phyloP scores from a whole-genome alignment of 1,140 invertebrate species.

The Neodiprion virginianus region DNA sequence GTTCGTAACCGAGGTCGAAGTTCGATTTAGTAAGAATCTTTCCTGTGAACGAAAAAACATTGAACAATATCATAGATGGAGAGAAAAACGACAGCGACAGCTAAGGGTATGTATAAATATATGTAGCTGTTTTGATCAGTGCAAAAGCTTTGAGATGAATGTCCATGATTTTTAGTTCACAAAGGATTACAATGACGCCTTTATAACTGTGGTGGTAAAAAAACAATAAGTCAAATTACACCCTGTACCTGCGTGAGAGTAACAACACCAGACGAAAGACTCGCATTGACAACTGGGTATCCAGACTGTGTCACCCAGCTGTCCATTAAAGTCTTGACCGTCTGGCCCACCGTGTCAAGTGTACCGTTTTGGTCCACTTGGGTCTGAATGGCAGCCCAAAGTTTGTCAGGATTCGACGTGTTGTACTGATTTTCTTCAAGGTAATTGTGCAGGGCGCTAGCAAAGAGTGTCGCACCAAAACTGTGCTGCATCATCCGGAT shows the following conservation, averaged over 20 bases:
- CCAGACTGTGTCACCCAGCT: conserved; percentile 77
- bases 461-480: conserved; percentile 69
- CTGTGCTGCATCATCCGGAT: conserved; percentile 79
- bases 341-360: conserved; percentile 46
- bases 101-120: no score
- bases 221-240: not conserved
- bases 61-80: no score
- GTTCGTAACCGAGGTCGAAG: not conserved
- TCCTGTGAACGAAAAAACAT: conserved; percentile 16
- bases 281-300: conserved; percentile 72
- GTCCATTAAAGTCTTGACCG: conserved; percentile 64
- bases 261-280: conserved; percentile 51
- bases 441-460: conserved; percentile 65
- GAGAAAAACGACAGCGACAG: no score
- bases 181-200: no score
- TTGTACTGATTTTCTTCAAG: conserved; percentile 59
- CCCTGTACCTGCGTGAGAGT: conserved; percentile 56
- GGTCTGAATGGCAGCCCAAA: conserved; percentile 66
- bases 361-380: conserved; percentile 50
- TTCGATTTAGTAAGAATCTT: conserved; percentile 27
- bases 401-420: conserved; percentile 66
- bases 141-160: no score
- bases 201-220: no score
- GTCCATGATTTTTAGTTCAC: no score
- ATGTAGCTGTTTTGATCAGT: no score